Percentiles rank a stretch among this genome's conserved stretches.
phyloP scores from a whole-genome alignment of 2,113 vertebrate genomes.

The Carassius carassius region DNA sequence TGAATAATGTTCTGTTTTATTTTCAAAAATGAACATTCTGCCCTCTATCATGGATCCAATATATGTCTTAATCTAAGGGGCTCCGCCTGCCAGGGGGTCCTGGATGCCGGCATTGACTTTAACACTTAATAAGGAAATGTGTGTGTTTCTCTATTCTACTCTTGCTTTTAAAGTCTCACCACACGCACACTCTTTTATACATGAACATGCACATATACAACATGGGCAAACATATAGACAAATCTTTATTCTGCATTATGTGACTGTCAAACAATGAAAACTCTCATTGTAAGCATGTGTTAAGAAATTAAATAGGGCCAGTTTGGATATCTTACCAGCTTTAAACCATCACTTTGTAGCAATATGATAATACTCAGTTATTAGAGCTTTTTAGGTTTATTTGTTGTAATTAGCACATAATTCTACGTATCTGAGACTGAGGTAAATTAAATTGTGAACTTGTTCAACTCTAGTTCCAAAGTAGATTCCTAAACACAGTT shows the following conservation, averaged over 20 bases:
- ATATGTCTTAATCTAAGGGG: slow-evolving; percentile 99
- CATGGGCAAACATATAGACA: slow-evolving; percentile 69
- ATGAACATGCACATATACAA: neutral
- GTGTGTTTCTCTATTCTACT: slow-evolving; percentile 94
- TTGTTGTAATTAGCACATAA: neutral
- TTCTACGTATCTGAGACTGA: neutral
- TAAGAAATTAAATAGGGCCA: neutral
- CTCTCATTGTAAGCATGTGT: too few relatives aligned
- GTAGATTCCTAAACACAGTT: neutral
- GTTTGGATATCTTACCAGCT: neutral
- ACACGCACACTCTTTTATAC: neutral
- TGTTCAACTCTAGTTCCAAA: neutral
- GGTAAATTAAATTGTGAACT: neutral
- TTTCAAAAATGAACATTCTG: slow-evolving; percentile 99
- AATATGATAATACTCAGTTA: neutral
- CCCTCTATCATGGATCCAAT: slow-evolving; percentile 99
- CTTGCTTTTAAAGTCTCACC: slow-evolving; percentile 76
- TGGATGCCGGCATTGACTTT: slow-evolving; percentile 96
- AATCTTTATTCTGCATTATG: slow-evolving; percentile 9
- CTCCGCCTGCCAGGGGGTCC: slow-evolving; percentile 95
- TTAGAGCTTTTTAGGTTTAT: neutral
- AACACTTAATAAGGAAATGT: slow-evolving; percentile 99
- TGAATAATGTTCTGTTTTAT: slow-evolving; percentile 99
- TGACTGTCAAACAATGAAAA: neutral
- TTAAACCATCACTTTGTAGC: neutral